Evolutionary conservation across 92 coral and sea anemone species (phyloP), one percentile per base, ranked within the genome.

Genomic region (Epizoanthus scotinus): DNA sequence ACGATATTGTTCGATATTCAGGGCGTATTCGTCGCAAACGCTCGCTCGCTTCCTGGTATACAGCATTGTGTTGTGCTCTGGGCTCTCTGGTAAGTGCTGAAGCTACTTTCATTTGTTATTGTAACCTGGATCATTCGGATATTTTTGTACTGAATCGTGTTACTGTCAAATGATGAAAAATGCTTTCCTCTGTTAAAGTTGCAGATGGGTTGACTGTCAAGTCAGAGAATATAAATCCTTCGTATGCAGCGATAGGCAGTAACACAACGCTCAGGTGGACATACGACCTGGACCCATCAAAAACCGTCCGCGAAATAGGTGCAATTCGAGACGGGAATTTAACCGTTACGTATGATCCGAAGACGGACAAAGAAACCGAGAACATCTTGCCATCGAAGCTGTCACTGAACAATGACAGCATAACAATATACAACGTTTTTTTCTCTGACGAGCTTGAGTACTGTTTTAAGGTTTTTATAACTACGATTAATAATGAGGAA

Each of bases 401-500:
- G 66, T 10, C 66, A 61, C 3, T 61, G 13, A 26, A 28, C 66
- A 14, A 24, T 15, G 17, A 15, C 36, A 61, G 14, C 15, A 24
- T 61, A 5, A 61, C 66, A 8, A 61, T 61, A 61, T 61, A 22
- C 25, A 25, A 61, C 66, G 66, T 61, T 61, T 61, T 34, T 0
- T 10, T 6, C 28, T 61, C 66, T 3, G 66, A 61, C 28, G 29
- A 21, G 25, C 66, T 22, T 12, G 10, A 24, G 31, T 61, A 61
- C 31, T 61, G 66, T 24, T 24, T 61, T 61, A 28, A 15, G 28
- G 28, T 61, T 6, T 4, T 0, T 8, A 2, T 26, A 26, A 6
- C 1, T 12, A 0, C 0, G 2, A 0, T 7, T 22, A n/a, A 10
- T 0, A 0, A 0, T 6, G 25, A 26, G 18, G 28, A 15, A 0